These are phyloP conservation scores for Trichonephila inaurata DNA, from an alignment of 1,140 invertebrate species.

Conservation along the genomic window DNA sequence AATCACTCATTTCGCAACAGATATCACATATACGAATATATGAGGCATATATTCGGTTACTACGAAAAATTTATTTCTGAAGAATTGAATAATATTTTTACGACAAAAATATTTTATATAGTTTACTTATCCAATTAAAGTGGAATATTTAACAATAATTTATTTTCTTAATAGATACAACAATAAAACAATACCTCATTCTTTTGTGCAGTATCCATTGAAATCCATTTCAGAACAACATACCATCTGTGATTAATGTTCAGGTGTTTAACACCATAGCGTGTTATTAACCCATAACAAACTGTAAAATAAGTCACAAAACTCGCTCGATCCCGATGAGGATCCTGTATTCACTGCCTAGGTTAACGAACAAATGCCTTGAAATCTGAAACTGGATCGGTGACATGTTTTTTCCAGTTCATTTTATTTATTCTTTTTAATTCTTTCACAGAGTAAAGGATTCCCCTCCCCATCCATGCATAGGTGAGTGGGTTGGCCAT, in stretches of 20 bases:
- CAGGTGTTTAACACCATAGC: slow-evolving; percentile 23
- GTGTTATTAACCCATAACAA: slow-evolving; percentile 39
- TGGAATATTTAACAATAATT: neutral
- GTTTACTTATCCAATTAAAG: no score
- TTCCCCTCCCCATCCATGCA: neutral
- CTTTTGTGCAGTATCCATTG: neutral
- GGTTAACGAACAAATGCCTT: neutral
- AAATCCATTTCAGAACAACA: slow-evolving; percentile 13
- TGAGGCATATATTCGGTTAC: no score
- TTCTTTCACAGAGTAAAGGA: neutral
- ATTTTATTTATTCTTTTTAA: slow-evolving; percentile 27
- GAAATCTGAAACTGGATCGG: slow-evolving; percentile 56
- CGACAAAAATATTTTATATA: no score
- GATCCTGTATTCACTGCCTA: neutral
- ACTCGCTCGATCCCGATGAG: neutral
- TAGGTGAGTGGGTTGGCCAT: slow-evolving; percentile 55
- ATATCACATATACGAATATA: no score
- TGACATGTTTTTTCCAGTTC: slow-evolving; percentile 35
- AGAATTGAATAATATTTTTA: no score
- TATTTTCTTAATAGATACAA: neutral
- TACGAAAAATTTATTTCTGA: no score
- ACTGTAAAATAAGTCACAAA: neutral
- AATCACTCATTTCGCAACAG: no score
- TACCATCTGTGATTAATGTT: slow-evolving; percentile 1
- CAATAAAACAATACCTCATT: neutral